phyloP scores from a whole-genome alignment of 2,113 vertebrate species.

The Xerus inauris region DNA sequence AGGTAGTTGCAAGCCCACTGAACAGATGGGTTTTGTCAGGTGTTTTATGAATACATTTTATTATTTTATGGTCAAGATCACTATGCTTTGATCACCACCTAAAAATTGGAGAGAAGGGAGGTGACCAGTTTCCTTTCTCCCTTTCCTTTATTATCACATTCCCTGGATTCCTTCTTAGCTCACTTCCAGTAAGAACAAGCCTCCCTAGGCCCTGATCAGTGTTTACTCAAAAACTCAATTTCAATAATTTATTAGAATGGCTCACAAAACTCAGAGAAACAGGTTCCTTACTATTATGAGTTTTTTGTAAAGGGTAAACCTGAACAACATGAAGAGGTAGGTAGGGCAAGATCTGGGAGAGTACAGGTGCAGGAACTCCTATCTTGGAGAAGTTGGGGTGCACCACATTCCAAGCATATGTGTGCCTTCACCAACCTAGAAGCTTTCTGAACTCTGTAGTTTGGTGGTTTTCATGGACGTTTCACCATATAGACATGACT shows the following conservation, averaged over 20 bases:
- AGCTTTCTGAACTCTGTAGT: background rate
- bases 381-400: background rate
- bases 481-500: background rate
- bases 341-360: background rate
- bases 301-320: background rate
- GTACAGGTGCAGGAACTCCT: background rate
- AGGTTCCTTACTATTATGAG: background rate
- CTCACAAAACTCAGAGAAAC: background rate
- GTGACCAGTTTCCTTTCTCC: too few species aligned
- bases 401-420: background rate
- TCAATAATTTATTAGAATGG: background rate
- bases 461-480: background rate
- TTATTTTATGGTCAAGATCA: too few species aligned
- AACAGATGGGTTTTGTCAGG: too few species aligned
- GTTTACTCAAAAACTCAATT: background rate
- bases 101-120: too few species aligned
- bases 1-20: too few species aligned
- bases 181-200: too few species aligned
- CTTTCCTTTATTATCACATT: too few species aligned
- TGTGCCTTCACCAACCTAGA: background rate
- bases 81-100: too few species aligned
- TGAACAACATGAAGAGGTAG: background rate
- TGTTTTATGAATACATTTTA: too few species aligned
- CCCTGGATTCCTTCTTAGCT: too few species aligned
- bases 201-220: too few species aligned